Percentiles rank a stretch among this genome's conserved stretches.
Conservation (phyloP, 2,113 vertebrate genomes). For the Ageneiosus marmoratus region DNA sequence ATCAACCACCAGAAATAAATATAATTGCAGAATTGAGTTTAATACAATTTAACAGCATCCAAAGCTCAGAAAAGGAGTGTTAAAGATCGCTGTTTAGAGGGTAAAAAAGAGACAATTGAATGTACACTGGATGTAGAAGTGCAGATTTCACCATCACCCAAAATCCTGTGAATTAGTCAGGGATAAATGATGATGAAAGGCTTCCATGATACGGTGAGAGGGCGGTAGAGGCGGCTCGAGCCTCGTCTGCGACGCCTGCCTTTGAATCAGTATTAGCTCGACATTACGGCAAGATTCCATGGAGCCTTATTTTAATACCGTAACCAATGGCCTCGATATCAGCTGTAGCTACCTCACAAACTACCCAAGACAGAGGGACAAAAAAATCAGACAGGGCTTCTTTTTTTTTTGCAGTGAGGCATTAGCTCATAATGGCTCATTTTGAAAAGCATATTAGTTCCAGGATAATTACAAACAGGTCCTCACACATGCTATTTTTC, state of each 20-base stretch:
- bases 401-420: slow-evolving; percentile 65
- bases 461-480: slow-evolving; percentile 82
- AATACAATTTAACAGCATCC: slow-evolving; percentile 32
- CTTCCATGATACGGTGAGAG: slow-evolving; percentile 52
- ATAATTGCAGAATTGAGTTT: slow-evolving; percentile 35
- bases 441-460: slow-evolving; percentile 84
- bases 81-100: slow-evolving; percentile 23
- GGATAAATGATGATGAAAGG: slow-evolving; percentile 57
- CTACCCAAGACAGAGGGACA: slow-evolving; percentile 73
- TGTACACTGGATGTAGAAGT: slow-evolving; percentile 46
- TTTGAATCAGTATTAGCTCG: slow-evolving; percentile 61
- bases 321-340: slow-evolving; percentile 74
- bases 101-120: slow-evolving; percentile 42
- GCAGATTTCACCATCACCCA: slow-evolving; percentile 52
- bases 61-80: slow-evolving; percentile 18
- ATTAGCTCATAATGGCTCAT: slow-evolving; percentile 83
- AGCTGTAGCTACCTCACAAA: slow-evolving; percentile 77
- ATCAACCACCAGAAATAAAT: slow-evolving; percentile 34
- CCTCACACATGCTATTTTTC: slow-evolving; percentile 72
- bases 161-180: slow-evolving; percentile 58
- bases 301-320: slow-evolving; percentile 65
- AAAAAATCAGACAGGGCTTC: slow-evolving; percentile 74
- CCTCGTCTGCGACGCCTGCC: slow-evolving; percentile 58
- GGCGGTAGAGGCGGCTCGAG: slow-evolving; percentile 53
- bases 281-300: slow-evolving; percentile 55